Base-by-base conservation (phyloP, 2,113 vertebrate genomes). In the Plotosus lineatus region DNA sequence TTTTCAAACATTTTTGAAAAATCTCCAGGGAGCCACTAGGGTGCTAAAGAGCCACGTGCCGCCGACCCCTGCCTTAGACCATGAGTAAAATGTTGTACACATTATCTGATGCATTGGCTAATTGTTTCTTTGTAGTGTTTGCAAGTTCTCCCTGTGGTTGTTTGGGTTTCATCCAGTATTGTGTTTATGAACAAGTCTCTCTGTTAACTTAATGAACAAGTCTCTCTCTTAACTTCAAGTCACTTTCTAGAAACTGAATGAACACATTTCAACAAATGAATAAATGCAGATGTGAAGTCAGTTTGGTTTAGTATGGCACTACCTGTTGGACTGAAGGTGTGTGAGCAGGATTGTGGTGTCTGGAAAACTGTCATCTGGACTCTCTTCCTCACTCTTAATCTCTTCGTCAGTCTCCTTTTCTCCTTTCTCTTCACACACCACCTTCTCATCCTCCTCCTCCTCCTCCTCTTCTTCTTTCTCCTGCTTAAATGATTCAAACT, bases 281-380 rank as follows among this genome's bases (percentile, higher is more conserved):
- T n/a, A 40, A n/a, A n/a, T 69, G 23, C 44, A 44, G 11, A 42
- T 28, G 23, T 7, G 28, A 61, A 17, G 12, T 17, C 14, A 28
- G n/a, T 73, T 31, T 8, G 69, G 10, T 55, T 36, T 26, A 42
- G 6, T 33, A 33, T 72, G n/a, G n/a, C n/a, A n/a, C n/a, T 36
- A 97, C 98, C 96, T 96, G 89, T 91, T 94, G 17, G 94, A 86
- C 71, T 97, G 96, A 33, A 99, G 93, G 83, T 99, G 96, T 0
- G 97, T 95, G 78, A 99, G 92, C 50, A 97, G 94, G 26, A 99
- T 98, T 3, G 92, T 89, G 0, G 98, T 99, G 56, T 99, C 97
- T 0, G 98, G 98, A 68, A 96, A 99, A 86, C 84, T 87, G 58
- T 96, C 56, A 82, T 83, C 94, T 58, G 2, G 78, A 28, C 72